Percentiles rank a stretch among this genome's conserved stretches.
Conservation (phyloP, 2,888 invertebrate species). For the Thereva nobilitata region DNA sequence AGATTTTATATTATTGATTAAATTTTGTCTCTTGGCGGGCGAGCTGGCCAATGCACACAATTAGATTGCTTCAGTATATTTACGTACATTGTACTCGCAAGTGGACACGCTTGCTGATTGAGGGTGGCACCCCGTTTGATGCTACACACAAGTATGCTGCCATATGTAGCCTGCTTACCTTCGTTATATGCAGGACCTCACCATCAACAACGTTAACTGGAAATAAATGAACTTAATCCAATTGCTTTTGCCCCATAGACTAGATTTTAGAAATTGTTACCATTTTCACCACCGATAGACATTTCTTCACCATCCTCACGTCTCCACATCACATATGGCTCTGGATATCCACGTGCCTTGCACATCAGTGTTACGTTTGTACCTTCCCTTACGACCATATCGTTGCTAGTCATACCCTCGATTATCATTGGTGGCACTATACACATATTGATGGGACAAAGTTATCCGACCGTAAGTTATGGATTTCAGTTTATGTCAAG, state of each 20-base stretch:
- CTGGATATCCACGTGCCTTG: conserved; percentile 85
- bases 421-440: conserved; percentile 90
- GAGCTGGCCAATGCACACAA: conserved; percentile 15
- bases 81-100: conserved; percentile 83
- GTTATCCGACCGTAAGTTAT: conserved; percentile 25
- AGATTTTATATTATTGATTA: conserved; percentile 31
- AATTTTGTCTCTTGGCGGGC: conserved; percentile 27
- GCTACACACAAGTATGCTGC: conserved; percentile 92
- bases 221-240: conserved; percentile 42
- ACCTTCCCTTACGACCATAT: conserved; percentile 89
- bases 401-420: conserved; percentile 86
- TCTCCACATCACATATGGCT: conserved; percentile 92
- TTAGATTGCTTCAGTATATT: conserved; percentile 27
- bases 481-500: conserved; percentile 4
- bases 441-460: conserved; percentile 42
- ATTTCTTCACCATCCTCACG: conserved; percentile 88
- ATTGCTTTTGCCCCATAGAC: not conserved
- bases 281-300: conserved; percentile 85
- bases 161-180: conserved; percentile 90
- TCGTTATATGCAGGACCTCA: conserved; percentile 80
- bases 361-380: conserved; percentile 86
- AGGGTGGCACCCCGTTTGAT: conserved; percentile 89
- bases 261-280: conserved; percentile 58
- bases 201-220: conserved; percentile 87
- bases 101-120: conserved; percentile 82